Conservation (phyloP, 2,888 invertebrate species). For the Apotomis capreana region DNA sequence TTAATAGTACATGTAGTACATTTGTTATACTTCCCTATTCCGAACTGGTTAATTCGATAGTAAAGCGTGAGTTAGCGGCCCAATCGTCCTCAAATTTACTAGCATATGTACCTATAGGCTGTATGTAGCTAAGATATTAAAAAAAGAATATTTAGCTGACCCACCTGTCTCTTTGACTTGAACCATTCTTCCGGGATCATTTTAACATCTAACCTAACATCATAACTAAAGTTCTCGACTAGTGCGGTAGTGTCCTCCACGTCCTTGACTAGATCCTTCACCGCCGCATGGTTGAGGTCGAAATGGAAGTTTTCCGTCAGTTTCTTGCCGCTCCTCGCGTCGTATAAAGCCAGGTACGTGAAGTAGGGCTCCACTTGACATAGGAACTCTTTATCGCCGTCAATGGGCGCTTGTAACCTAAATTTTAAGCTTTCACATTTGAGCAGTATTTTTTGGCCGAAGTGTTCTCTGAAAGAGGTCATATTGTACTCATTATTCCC, state of each 20-base stretch:
- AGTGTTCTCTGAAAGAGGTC: slow-evolving; percentile 87
- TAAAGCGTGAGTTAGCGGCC: too few species aligned
- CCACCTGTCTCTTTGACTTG: slow-evolving; percentile 85
- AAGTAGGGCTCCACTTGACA: slow-evolving; percentile 97
- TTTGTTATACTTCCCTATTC: too few species aligned
- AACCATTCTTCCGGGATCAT: slow-evolving; percentile 90
- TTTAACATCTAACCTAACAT: slow-evolving; percentile 85
- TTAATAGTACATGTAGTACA: too few species aligned
- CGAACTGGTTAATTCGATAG: too few species aligned
- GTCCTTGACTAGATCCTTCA: slow-evolving; percentile 82
- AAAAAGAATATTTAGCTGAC: neutral
- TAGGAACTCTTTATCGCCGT: slow-evolving; percentile 88
- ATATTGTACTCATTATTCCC: neutral
- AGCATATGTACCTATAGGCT: too few species aligned
- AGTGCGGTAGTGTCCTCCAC: slow-evolving; percentile 77
- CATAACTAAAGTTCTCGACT: slow-evolving; percentile 80
- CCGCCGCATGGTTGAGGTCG: slow-evolving; percentile 90
- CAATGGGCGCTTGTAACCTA: slow-evolving; percentile 91
- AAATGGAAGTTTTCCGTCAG: slow-evolving; percentile 97
- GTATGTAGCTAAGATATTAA: too few species aligned
- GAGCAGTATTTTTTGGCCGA: slow-evolving; percentile 92
- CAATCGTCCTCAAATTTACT: too few species aligned
- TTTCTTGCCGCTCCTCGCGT: slow-evolving; percentile 93
- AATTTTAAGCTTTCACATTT: slow-evolving; percentile 93
- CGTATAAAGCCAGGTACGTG: slow-evolving; percentile 94